These are phyloP conservation scores for Mormyrus hasselquistii DNA, from an alignment of 2,797 vertebrate species.

Conservation along the genomic window DNA sequence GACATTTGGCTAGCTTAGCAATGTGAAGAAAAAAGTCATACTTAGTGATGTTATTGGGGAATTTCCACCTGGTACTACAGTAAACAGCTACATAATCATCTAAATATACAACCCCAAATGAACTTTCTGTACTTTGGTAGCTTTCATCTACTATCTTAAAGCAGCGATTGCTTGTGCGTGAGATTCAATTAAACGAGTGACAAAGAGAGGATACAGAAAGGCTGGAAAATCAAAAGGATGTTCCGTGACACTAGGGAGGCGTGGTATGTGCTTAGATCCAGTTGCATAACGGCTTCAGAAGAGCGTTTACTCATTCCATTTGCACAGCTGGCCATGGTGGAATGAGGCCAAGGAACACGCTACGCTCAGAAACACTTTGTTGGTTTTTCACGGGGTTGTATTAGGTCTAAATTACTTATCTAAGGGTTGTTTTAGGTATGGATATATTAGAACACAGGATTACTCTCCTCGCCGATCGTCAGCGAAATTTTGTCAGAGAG, in stretches of 20 bases:
- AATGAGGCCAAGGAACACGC: not conserved
- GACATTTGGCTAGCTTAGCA: not conserved
- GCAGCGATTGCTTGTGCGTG: not conserved
- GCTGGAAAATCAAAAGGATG: not conserved
- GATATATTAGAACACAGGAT: not conserved
- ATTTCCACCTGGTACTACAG: not conserved
- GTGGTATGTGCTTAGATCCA: not conserved
- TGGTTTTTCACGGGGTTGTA: not conserved
- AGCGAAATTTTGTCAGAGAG: not conserved
- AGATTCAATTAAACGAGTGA: not conserved
- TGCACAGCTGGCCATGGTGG: not conserved
- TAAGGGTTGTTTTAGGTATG: not conserved
- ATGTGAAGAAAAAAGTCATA: not conserved
- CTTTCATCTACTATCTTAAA: not conserved
- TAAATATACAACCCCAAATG: not conserved
- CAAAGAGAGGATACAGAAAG: not conserved
- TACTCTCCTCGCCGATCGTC: not conserved
- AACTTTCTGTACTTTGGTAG: not conserved
- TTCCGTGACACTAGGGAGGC: not conserved
- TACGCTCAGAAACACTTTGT: not conserved
- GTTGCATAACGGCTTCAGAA: conserved; percentile 7
- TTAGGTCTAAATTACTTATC: not conserved
- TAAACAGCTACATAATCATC: not conserved
- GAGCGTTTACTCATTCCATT: not conserved
- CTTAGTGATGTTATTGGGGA: not conserved